Evolutionary conservation across 2,797 vertebrate genomes (phyloP).

Genomic region (Pseudochromis fuscus): DNA sequence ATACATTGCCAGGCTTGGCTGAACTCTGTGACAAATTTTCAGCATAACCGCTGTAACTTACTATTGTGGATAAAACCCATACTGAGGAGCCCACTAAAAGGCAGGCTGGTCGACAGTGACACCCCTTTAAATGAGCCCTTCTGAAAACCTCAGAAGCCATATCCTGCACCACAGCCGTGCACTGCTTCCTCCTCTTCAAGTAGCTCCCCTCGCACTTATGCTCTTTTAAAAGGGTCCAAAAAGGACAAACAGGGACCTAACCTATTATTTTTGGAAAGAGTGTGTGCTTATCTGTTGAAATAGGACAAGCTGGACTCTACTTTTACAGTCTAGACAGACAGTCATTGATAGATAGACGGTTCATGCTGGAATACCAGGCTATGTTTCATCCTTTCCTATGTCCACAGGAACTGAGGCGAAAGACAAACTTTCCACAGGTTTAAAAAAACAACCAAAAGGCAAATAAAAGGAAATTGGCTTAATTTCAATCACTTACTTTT

Average conservation of each 20-base stretch:
- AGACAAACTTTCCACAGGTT: constrained; percentile 6
- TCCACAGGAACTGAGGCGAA: constrained; percentile 30
- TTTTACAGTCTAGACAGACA: constrained; percentile 69
- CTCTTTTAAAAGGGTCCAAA: constrained; percentile 71
- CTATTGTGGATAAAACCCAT: constrained; percentile 76
- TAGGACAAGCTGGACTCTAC: constrained; percentile 10
- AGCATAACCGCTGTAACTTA: constrained; percentile 74
- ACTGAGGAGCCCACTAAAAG: constrained; percentile 78
- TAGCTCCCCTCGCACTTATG: constrained; percentile 61
- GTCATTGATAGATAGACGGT: constrained; percentile 42
- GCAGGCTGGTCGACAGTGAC: constrained; percentile 79
- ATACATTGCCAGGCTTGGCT: constrained; percentile 69
- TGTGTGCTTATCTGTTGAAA: constrained; percentile 70
- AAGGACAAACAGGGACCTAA: constrained; percentile 40
- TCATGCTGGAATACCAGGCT: constrained; percentile 20
- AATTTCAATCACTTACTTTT: constrained; percentile 85
- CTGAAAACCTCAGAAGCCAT: constrained; percentile 85
- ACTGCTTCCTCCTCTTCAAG: constrained; percentile 76
- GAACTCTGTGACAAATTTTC: constrained; percentile 78
- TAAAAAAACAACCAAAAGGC: constrained; percentile 20
- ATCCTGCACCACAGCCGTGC: constrained; percentile 82
- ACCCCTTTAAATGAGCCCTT: constrained; percentile 85
- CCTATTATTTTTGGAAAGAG: constrained; percentile 73
- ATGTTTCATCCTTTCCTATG: constrained; percentile 51
- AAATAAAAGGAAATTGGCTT: constrained; percentile 43